A percentile compares a stretch with the other conserved stretches of the same genome.
These are phyloP conservation scores for Agapornis canus DNA, from an alignment of 2,797 vertebrate genomes.

Conservation along the genomic window DNA sequence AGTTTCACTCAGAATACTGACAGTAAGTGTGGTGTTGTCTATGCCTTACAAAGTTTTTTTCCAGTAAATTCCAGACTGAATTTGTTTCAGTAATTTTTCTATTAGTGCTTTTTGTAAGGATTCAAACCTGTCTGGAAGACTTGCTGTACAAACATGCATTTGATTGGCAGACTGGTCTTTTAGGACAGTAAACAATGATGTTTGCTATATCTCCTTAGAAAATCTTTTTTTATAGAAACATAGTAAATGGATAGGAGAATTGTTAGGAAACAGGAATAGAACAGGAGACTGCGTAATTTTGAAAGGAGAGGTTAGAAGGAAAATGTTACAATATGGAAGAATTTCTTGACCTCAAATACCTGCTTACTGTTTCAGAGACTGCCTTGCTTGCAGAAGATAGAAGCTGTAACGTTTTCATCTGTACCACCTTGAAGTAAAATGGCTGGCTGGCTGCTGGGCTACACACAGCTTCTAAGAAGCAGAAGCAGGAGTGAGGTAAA, in stretches of 20 bases:
- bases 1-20: background rate
- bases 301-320: background rate
- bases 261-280: background rate
- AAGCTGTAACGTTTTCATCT: background rate
- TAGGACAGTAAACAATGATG: background rate
- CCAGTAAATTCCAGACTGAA: background rate
- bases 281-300: background rate
- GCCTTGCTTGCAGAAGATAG: background rate
- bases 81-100: background rate
- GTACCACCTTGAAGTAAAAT: background rate
- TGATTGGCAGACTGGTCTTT: background rate
- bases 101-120: background rate
- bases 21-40: accelerated
- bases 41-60: background rate
- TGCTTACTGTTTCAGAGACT: background rate
- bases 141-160: background rate
- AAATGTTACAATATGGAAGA: background rate
- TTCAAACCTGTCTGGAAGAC: background rate
- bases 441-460: background rate
- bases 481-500: background rate
- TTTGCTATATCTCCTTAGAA: background rate
- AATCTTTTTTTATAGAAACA: background rate
- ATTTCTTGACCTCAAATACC: background rate
- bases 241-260: background rate
- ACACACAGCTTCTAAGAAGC: background rate